A percentile compares a stretch with the other conserved stretches of the same genome.
These are phyloP conservation scores for Anthopleura sola DNA, from an alignment of 64 coral and sea anemone genomes.

Conservation along the genomic window DNA sequence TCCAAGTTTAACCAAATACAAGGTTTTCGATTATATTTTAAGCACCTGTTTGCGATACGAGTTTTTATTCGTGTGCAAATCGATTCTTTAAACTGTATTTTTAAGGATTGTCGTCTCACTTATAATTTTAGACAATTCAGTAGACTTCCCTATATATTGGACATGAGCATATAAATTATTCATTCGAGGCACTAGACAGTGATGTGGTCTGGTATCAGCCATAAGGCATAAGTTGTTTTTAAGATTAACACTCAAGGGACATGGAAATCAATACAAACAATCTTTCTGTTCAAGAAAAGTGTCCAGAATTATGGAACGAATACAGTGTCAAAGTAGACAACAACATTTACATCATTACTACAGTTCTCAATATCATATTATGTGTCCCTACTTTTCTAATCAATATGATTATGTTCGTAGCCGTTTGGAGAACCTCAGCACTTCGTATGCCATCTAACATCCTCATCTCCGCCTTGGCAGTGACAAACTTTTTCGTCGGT, in stretches of 20 bases:
- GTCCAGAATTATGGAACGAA: background rate
- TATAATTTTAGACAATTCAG: too few relatives aligned
- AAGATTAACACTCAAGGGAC: too few relatives aligned
- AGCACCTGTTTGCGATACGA: too few relatives aligned
- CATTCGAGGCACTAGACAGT: too few relatives aligned
- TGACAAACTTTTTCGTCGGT: background rate
- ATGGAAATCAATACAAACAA: background rate
- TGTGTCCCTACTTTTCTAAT: background rate
- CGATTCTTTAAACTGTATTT: too few relatives aligned
- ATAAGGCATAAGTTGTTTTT: background rate
- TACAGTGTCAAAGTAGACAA: background rate
- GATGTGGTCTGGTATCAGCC: background rate
- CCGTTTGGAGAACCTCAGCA: background rate
- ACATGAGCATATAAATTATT: too few relatives aligned
- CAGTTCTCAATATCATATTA: background rate
- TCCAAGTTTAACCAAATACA: too few relatives aligned
- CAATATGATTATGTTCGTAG: background rate
- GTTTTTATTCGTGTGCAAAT: too few relatives aligned
- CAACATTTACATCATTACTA: background rate
- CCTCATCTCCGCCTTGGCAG: background rate
- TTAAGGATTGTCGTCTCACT: too few relatives aligned
- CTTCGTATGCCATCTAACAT: conserved; percentile 11
- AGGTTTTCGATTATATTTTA: too few relatives aligned
- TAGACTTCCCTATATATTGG: too few relatives aligned
- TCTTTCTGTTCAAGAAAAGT: background rate